Conservation (phyloP, 2,888 invertebrate species). For the Anaspis maculata region DNA sequence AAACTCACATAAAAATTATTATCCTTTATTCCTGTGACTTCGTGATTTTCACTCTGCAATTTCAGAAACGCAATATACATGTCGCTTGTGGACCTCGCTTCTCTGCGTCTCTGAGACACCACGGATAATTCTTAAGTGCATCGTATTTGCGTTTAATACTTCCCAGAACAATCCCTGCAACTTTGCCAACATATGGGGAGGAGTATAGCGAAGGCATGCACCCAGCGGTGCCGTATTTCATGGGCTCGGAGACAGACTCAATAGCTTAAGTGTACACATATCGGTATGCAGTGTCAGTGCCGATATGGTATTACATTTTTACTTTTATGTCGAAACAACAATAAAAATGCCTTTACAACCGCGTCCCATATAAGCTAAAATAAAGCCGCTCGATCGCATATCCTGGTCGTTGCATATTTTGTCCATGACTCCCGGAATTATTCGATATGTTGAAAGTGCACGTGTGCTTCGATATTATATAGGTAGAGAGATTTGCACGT, state of each 20-base stretch:
- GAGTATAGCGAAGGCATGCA: too few species aligned
- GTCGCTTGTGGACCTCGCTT: too few species aligned
- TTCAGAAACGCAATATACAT: too few species aligned
- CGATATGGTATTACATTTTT: conserved; percentile 25
- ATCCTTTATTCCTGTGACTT: too few species aligned
- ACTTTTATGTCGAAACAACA: conserved; percentile 27
- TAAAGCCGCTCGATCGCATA: conserved; percentile 20
- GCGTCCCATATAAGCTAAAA: conserved; percentile 25
- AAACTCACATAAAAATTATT: too few species aligned
- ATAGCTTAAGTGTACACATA: conserved; percentile 17
- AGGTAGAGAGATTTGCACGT: conserved; percentile 12
- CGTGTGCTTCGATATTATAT: conserved; percentile 10
- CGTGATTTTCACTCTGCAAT: too few species aligned
- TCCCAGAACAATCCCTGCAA: too few species aligned
- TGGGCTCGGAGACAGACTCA: conserved; percentile 13
- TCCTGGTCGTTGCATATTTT: conserved; percentile 26
- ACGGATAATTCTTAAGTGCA: too few species aligned
- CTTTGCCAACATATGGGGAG: too few species aligned
- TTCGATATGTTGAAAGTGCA: too few species aligned
- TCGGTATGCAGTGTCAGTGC: conserved; percentile 22
- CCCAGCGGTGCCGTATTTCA: conserved; percentile 13
- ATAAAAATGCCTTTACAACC: conserved; percentile 26
- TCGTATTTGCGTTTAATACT: too few species aligned
- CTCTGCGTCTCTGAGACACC: too few species aligned
- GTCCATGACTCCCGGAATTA: conserved; percentile 22